A percentile compares a stretch with the other conserved stretches of the same genome.
Conservation (phyloP, 2,113 vertebrate genomes). For the Tylochromis polylepis region DNA sequence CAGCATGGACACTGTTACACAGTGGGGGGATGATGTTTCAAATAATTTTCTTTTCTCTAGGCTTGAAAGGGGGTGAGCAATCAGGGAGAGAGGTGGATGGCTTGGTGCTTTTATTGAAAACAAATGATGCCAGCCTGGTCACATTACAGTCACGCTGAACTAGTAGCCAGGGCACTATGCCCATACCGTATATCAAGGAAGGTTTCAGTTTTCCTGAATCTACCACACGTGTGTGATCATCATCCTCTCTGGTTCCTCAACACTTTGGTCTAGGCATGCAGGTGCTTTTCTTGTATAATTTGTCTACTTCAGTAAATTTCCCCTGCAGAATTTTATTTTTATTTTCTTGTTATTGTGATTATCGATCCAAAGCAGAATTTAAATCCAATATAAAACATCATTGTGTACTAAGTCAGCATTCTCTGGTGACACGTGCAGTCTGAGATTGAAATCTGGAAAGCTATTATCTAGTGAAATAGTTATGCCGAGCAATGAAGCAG, state of each 20-base stretch:
- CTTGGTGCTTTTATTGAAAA: background rate
- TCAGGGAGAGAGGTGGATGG: background rate
- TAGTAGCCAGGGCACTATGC: background rate
- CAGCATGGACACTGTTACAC: background rate
- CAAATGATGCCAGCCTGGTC: background rate
- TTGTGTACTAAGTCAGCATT: background rate
- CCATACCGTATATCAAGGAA: background rate
- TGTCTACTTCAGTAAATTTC: background rate
- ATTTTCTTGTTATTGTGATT: background rate
- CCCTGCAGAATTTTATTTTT: background rate
- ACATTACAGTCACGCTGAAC: background rate
- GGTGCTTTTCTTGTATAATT: background rate
- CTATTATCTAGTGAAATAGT: background rate
- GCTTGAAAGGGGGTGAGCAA: background rate
- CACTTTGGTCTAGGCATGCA: background rate
- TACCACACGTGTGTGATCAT: background rate
- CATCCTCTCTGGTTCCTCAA: background rate
- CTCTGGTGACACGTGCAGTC: background rate
- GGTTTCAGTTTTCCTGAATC: background rate
- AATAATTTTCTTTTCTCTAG: background rate
- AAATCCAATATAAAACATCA: background rate
- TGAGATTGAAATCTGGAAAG: background rate
- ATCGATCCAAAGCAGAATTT: background rate
- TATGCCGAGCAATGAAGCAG: background rate
- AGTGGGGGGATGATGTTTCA: background rate